Conservation (phyloP, 2,888 invertebrate species). For the Trissonchulus latispiculum region DNA sequence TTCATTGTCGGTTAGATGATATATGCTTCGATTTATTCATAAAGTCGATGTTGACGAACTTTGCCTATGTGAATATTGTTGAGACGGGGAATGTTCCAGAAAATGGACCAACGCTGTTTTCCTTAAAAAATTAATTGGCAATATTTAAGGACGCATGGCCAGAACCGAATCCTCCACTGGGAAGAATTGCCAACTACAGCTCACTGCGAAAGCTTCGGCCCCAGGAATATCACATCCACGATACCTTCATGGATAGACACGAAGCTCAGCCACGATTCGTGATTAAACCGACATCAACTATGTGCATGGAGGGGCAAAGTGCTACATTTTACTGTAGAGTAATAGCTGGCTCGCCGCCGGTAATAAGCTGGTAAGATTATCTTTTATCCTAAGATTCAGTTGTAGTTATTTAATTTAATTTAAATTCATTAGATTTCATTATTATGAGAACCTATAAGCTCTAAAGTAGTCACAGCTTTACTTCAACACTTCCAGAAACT, state of each 20-base stretch:
- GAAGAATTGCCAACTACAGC: conserved; percentile 91
- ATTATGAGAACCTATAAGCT: no score
- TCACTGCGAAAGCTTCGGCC: conserved; percentile 85
- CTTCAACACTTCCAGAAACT: no score
- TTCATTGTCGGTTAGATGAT: no score
- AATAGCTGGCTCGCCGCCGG: conserved; percentile 80
- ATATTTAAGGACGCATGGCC: conserved; percentile 49
- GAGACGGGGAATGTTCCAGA: no score
- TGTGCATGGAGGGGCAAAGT: conserved; percentile 92
- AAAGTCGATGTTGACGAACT: no score
- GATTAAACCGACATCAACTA: conserved; percentile 85
- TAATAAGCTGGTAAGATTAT: conserved; percentile 87
- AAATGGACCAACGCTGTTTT: no score
- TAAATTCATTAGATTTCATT: no score
- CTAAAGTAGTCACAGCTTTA: no score
- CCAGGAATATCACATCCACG: conserved; percentile 91
- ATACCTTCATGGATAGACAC: conserved; percentile 75
- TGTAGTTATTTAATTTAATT: no score
- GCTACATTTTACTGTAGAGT: conserved; percentile 95
- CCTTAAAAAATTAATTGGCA: neutral
- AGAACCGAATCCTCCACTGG: conserved; percentile 75
- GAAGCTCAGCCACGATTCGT: conserved; percentile 98
- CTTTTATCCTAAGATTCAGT: no score
- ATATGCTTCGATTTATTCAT: no score
- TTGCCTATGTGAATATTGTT: no score